phyloP scores from a whole-genome alignment of 2,888 invertebrate species.

The Pharmacophagus antenor region DNA sequence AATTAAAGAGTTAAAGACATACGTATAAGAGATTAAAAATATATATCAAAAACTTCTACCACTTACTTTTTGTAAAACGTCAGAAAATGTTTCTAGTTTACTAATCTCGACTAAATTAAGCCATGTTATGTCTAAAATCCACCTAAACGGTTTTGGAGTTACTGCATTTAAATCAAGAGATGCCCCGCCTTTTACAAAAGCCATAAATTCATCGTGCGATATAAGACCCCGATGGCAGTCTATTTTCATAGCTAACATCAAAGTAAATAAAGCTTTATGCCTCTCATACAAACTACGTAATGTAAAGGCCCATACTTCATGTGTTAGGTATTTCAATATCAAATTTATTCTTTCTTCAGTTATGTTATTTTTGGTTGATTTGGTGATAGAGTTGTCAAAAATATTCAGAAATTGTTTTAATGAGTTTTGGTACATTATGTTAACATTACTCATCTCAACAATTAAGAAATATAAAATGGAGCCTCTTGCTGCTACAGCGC shows the following conservation, averaged over 20 bases:
- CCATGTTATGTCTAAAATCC: conserved; percentile 98
- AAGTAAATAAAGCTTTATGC: conserved; percentile 94
- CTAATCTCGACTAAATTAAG: conserved; percentile 96
- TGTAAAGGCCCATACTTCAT: conserved; percentile 95
- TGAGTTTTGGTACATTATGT: conserved; percentile 98
- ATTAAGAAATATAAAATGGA: conserved; percentile 97
- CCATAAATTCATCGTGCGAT: conserved; percentile 94
- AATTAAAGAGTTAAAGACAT: background rate
- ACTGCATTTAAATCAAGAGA: conserved; percentile 96
- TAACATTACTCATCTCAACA: conserved; percentile 98
- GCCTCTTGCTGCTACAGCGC: conserved; percentile 96
- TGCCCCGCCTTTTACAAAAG: conserved; percentile 97
- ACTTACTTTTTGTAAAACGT: conserved; percentile 86
- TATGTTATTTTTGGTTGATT: conserved; percentile 91
- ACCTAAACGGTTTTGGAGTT: conserved; percentile 93
- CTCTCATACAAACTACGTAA: conserved; percentile 95
- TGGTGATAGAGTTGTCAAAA: conserved; percentile 96
- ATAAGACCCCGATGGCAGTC: conserved; percentile 91
- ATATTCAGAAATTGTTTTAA: conserved; percentile 95
- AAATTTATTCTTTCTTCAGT: conserved; percentile 93
- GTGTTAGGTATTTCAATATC: conserved; percentile 93
- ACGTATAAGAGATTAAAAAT: background rate
- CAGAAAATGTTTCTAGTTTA: conserved; percentile 89
- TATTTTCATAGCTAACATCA: conserved; percentile 97
- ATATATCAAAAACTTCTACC: background rate